Conservation (phyloP, 2,888 invertebrate species). For the Andrena camellia region DNA sequence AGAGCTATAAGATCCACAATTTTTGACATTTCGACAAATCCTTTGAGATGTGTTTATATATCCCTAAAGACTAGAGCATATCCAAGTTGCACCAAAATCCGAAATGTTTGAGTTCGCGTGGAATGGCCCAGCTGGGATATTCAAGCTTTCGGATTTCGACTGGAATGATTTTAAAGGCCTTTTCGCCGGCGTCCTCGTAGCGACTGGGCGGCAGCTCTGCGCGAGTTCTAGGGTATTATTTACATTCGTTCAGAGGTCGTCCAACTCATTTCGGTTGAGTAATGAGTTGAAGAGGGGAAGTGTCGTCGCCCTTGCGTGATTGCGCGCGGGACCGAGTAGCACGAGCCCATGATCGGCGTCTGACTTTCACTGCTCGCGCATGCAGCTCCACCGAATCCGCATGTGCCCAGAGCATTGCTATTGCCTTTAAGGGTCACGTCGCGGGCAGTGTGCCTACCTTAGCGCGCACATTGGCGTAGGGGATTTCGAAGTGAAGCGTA, state of each 20-base stretch:
- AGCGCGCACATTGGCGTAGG: neutral
- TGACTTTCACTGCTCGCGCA: constrained; percentile 29
- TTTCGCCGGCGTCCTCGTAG: neutral
- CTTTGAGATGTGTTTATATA: too few relatives aligned
- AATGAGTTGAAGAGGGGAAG: constrained; percentile 52
- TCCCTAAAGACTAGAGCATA: too few relatives aligned
- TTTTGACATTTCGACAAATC: too few relatives aligned
- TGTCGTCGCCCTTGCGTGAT: constrained; percentile 59
- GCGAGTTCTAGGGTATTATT: constrained; percentile 37
- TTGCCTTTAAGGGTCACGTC: neutral
- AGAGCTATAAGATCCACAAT: too few relatives aligned
- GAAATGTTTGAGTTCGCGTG: too few relatives aligned
- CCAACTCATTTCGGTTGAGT: constrained; percentile 56
- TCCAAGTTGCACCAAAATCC: too few relatives aligned
- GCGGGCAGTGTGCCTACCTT: neutral
- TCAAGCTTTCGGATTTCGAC: too few relatives aligned
- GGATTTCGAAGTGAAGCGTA: neutral
- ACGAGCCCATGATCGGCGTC: constrained; percentile 36
- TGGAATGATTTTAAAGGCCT: too few relatives aligned
- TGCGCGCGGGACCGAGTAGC: constrained; percentile 39
- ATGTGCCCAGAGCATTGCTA: neutral
- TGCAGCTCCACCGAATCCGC: constrained; percentile 11
- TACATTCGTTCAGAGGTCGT: constrained; percentile 47
- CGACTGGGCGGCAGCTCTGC: neutral
- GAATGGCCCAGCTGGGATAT: too few relatives aligned